A percentile compares a stretch with the other conserved stretches of the same genome.
These are phyloP conservation scores for Gisinianus flammeolus DNA, from an alignment of 2,888 invertebrate species.

Conservation along the genomic window DNA sequence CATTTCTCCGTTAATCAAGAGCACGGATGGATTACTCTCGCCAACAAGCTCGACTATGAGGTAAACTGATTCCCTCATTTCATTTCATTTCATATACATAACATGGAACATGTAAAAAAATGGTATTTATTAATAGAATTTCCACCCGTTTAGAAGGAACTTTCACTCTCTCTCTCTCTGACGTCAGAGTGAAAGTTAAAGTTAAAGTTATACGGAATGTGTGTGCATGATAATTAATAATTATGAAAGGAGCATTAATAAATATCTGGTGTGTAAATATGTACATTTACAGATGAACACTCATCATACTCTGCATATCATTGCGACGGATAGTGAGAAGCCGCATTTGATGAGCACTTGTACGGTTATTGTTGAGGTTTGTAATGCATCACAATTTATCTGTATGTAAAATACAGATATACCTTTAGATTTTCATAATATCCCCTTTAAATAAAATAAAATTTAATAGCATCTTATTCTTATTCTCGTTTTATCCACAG, in stretches of 20 bases:
- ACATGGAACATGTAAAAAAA: background rate
- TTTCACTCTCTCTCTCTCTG: too few species aligned
- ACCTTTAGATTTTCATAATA: too few species aligned
- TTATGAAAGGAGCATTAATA: background rate
- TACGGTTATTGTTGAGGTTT: conserved; percentile 56
- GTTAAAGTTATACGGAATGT: too few species aligned
- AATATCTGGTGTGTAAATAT: background rate
- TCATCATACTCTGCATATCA: conserved; percentile 54
- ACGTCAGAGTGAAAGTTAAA: too few species aligned
- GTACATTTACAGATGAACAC: conserved; percentile 46
- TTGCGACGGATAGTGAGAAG: conserved; percentile 56
- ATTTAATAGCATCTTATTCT: too few species aligned
- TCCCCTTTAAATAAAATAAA: too few species aligned
- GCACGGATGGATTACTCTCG: conserved; percentile 58
- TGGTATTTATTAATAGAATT: too few species aligned
- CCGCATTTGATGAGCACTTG: conserved; percentile 56
- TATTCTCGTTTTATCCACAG: too few species aligned
- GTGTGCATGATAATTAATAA: background rate
- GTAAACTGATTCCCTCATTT: conserved; percentile 38
- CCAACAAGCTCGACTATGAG: conserved; percentile 58
- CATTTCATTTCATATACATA: background rate
- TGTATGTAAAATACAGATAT: too few species aligned
- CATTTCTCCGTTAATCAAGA: conserved; percentile 58
- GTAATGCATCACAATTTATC: too few species aligned
- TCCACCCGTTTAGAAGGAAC: too few species aligned